phyloP scores from a whole-genome alignment of 2,888 invertebrate genomes.

The Drosophila demipolita region DNA sequence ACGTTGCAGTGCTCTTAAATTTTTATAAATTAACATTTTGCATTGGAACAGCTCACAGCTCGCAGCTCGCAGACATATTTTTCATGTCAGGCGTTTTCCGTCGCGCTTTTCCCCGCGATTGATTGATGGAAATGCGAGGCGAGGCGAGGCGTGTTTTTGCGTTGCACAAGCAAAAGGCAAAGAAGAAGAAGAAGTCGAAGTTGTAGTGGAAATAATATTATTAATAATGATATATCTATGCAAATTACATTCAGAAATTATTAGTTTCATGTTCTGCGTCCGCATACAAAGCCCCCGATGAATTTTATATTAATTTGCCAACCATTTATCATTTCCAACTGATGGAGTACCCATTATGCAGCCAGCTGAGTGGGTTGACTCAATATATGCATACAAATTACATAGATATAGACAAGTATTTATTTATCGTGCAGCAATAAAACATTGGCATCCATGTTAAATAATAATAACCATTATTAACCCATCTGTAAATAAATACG shows the following conservation, averaged over 20 bases:
- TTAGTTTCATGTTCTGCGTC: conserved; percentile 64
- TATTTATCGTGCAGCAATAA: neutral
- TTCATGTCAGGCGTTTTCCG: conserved; percentile 62
- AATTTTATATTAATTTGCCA: conserved; percentile 73
- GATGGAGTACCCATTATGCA: neutral
- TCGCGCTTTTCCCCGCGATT: conserved; percentile 39
- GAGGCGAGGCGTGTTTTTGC: conserved; percentile 44
- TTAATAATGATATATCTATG: conserved; percentile 81
- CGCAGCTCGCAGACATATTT: conserved; percentile 67
- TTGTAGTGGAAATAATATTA: conserved; percentile 52
- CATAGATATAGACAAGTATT: neutral
- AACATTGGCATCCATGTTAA: neutral
- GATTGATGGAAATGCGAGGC: conserved; percentile 75
- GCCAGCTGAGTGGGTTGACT: neutral
- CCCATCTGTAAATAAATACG: neutral
- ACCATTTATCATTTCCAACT: conserved; percentile 64
- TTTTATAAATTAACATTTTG: conserved; percentile 82
- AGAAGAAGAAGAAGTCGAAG: neutral
- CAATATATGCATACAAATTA: neutral
- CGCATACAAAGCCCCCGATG: conserved; percentile 40
- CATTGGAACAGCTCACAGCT: conserved; percentile 43
- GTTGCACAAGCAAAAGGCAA: neutral
- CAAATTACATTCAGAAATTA: conserved; percentile 71
- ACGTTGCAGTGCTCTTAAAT: conserved; percentile 72
- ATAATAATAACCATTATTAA: neutral